Percentiles rank a stretch among this genome's conserved stretches.
phyloP scores from a whole-genome alignment of 2,113 vertebrate genomes.

The Eublepharis macularius region DNA sequence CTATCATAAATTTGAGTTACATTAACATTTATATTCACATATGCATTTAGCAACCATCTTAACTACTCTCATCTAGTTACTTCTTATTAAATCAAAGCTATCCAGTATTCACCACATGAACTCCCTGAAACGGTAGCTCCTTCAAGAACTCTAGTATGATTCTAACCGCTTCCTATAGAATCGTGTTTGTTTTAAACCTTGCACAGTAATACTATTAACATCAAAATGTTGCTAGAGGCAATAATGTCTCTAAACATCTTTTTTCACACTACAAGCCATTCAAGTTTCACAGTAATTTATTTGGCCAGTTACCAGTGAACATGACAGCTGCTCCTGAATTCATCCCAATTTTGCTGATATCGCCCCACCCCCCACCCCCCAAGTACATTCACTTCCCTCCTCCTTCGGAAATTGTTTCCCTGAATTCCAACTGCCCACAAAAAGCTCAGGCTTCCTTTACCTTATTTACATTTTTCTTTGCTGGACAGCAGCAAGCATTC shows the following conservation, averaged over 20 bases:
- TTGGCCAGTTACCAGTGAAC: slow-evolving; percentile 3
- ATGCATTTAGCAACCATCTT: not conserved
- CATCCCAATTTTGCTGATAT: not conserved
- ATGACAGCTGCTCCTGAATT: slow-evolving; percentile 33
- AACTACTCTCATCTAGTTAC: not conserved
- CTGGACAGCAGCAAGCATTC: not conserved
- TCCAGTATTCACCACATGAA: not conserved
- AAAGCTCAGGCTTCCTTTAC: not conserved
- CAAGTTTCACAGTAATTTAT: slow-evolving; percentile 18
- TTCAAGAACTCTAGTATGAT: not conserved
- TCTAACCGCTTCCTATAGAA: not conserved
- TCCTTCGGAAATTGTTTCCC: not conserved
- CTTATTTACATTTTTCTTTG: slow-evolving; percentile 41
- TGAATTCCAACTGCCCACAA: slow-evolving; percentile 6
- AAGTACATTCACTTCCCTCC: not conserved
- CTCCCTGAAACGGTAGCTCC: rapidly evolving
- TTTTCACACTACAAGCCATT: not conserved
- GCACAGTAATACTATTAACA: not conserved
- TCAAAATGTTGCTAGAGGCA: slow-evolving; percentile 13
- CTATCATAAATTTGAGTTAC: not conserved
- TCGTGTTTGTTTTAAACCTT: not conserved
- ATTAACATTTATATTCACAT: not conserved
- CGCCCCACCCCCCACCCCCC: not conserved
- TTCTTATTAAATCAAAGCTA: not conserved
- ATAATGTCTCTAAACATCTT: not conserved